Evolutionary conservation across 2,113 vertebrate species (phyloP), one percentile per base, ranked within the genome.

Genomic region (Atractosteus spatula): DNA sequence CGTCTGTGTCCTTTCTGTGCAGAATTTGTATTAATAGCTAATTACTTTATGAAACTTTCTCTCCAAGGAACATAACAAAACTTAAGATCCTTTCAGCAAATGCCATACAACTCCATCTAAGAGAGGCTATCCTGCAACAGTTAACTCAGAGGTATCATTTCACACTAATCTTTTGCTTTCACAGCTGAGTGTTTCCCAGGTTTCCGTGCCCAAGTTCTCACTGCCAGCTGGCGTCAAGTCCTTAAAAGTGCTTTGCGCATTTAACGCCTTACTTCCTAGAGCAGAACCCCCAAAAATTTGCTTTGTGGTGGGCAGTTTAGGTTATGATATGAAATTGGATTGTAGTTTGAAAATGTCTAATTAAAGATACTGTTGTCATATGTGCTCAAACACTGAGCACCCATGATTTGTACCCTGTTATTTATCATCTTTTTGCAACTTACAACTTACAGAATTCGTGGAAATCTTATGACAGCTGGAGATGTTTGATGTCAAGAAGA

Each of bases 161-260:
- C 14, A n/a, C 14, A 14, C 14, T 59, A 59, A 59, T 59, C 56
- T 59, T 59, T 59, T 14, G 56, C 56, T 59, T 59, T 59, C 14
- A 59, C 56, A 59, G 56, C 56, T 59, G 56, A 59, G 56, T 59
- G 13, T 59, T 59, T 59, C 56, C 56, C 14, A 59, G 56, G 11
- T 59, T 59, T 59, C 56, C 13, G 7, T 59, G 56, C 3, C 56
- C 14, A n/a, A 59, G 14, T 59, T 12, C 56, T 59, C 14, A 12
- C 14, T 59, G 56, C 56, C 56, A 59, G 56, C 56, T 59, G 56
- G 56, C 56, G 8, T 51, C 47, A 2, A 59, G 56, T 12, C 56
- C 14, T 13, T n/a, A 13, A 12, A 14, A 12, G 7, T 59, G 47
- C 47, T 7, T 51, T n/a, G 11, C 12, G 13, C 3, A 2, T n/a